Conservation (phyloP, 1,140 invertebrate species). For the Thaumetopoea pityocampa region DNA sequence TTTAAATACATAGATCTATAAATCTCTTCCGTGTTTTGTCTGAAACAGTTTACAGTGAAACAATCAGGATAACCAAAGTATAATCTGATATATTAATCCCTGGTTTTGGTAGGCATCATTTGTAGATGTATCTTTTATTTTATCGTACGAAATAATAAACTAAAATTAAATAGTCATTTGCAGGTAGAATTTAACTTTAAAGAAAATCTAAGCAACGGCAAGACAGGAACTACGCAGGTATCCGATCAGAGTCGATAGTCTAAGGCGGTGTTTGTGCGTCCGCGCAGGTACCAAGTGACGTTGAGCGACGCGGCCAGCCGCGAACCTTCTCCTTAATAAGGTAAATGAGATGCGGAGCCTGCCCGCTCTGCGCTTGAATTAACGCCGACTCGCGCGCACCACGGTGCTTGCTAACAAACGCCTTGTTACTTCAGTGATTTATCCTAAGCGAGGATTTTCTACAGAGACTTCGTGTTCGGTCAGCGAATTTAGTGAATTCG, state of each 20-base stretch:
- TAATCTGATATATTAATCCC: no score
- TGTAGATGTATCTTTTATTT: no score
- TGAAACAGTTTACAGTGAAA: no score
- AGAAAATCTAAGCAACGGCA: constrained; percentile 3
- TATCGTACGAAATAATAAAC: no score
- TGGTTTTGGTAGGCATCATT: no score
- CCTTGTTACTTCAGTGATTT: constrained; percentile 41
- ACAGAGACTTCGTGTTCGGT: constrained; percentile 7
- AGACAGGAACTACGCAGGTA: not conserved
- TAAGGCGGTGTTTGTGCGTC: constrained; percentile 45
- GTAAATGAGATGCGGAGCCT: constrained; percentile 54
- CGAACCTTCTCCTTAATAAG: constrained; percentile 46
- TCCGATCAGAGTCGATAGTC: constrained; percentile 27
- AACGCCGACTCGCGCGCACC: constrained; percentile 23
- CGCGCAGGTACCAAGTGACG: constrained; percentile 33
- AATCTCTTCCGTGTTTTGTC: no score
- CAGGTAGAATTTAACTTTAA: no score
- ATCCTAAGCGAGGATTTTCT: constrained; percentile 31
- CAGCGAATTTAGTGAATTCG: constrained; percentile 12
- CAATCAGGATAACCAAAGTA: no score
- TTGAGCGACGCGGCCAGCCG: constrained; percentile 57
- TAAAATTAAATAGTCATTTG: no score
- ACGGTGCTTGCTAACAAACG: constrained; percentile 36
- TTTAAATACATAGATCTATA: no score
- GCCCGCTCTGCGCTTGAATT: constrained; percentile 32